Base-by-base conservation (phyloP, 2,797 vertebrate species). In the Enteromius afrohamiltoni region DNA sequence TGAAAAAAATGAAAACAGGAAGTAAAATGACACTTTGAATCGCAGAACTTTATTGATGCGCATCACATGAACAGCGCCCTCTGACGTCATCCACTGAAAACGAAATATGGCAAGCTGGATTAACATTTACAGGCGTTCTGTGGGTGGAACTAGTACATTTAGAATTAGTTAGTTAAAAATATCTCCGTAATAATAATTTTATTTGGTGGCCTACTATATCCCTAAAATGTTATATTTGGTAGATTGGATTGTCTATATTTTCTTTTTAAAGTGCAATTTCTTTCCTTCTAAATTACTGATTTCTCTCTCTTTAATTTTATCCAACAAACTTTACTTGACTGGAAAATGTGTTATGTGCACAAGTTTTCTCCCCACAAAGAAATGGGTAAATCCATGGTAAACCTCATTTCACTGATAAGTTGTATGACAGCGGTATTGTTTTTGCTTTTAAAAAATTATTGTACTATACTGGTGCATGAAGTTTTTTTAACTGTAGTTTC, bases 1-100 rank as follows among this genome's bases (percentile, higher is more conserved):
- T 26, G 26, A 49, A n/a, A 16, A 68, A 83, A 83, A 37, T 58
- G 73, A 83, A 83, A 83, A 83, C 81, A 83, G 81, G 81, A 83
- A 83, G 81, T 82, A 29, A 17, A 23, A 1, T 40, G 2, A 9
- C 10, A n/a, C 2, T 68, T 83, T 83, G 73, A 69, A 77, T 34
- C 10, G 34, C 7, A 14, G 4, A 83, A 58, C 81, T 83, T 83
- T 83, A 83, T 83, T 69, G 73, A 16, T 34, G 31, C n/a, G 34
- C 19, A 6, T 2, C 10, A 21, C 1, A 3, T 3, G 34, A 68
- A 58, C 81, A 77, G 3, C 13, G 1, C 4, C 0, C 0, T 17
- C n/a, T 82, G 60, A 83, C 60, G 71, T 68, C 60, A 68, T 34
- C 3, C 9, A 14, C 45, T 16, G 37, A 10, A 29, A 26, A 70